Evolutionary conservation across 2,797 vertebrate species (phyloP).

Genomic region (Strix occidentalis): DNA sequence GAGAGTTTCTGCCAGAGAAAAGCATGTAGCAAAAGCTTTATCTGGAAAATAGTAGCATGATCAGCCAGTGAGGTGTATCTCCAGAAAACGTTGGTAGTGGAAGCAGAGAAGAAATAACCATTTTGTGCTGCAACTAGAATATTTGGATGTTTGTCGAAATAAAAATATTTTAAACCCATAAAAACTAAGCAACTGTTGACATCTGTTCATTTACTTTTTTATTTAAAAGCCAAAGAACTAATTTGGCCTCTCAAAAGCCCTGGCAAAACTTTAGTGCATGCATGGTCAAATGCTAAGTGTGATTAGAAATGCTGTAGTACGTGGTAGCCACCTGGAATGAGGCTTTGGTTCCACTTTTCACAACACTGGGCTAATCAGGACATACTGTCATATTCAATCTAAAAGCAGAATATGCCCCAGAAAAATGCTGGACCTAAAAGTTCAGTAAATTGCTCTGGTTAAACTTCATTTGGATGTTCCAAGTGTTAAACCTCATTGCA

Average conservation of each 20-base stretch:
- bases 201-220: not conserved
- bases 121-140: not conserved
- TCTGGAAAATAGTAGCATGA: not conserved
- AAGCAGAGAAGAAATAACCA: not conserved
- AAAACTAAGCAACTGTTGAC: not conserved
- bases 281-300: not conserved
- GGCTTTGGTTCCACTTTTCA: conserved; percentile 24
- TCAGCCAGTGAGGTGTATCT: not conserved
- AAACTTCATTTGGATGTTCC: conserved; percentile 22
- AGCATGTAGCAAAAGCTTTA: not conserved
- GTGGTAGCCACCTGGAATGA: not conserved
- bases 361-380: conserved; percentile 7
- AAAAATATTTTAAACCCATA: not conserved
- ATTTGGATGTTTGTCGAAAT: not conserved
- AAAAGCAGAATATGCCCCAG: not conserved
- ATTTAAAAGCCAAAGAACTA: not conserved
- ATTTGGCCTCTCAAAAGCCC: not conserved
- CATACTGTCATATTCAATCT: conserved; percentile 46
- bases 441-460: conserved; percentile 23
- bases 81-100: not conserved
- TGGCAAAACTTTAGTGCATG: not conserved
- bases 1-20: not conserved
- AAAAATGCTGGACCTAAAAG: conserved; percentile 9
- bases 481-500: conserved; percentile 33
- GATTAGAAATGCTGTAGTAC: not conserved